A percentile compares a stretch with the other conserved stretches of the same genome.
Evolutionary conservation across 2,888 invertebrate genomes (phyloP).

Genomic region (Caenorhabditis sp.): DNA sequence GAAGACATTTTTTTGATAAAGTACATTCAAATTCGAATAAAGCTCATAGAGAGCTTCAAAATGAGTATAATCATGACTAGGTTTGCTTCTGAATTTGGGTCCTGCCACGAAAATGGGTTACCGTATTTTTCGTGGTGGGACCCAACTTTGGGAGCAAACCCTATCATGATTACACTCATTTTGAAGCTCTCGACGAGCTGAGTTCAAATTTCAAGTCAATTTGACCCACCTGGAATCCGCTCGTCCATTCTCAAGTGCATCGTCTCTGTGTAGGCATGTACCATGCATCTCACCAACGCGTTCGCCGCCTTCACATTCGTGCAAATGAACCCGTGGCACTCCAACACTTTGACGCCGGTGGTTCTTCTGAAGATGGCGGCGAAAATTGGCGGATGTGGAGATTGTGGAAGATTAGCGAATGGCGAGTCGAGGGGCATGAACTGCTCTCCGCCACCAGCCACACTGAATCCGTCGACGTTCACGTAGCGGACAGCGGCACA

Average conservation of each 20-base stretch:
- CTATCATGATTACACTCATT: slow-evolving; percentile 11
- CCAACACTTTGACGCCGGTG: slow-evolving; percentile 95
- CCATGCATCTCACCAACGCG: slow-evolving; percentile 92
- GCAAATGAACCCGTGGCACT: slow-evolving; percentile 99
- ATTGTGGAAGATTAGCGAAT: slow-evolving; percentile 93
- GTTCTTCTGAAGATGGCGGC: slow-evolving; percentile 96
- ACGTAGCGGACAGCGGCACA: slow-evolving; percentile 94
- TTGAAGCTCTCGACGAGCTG: not conserved
- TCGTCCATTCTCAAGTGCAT: slow-evolving; percentile 87
- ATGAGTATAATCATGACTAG: not conserved
- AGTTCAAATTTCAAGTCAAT: not conserved
- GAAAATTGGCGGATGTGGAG: slow-evolving; percentile 95
- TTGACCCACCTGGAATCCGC: slow-evolving; percentile 68
- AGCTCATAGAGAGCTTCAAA: not conserved
- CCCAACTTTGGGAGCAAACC: not conserved
- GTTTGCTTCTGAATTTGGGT: not conserved
- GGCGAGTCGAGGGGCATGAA: slow-evolving; percentile 97
- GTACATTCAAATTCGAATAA: not conserved
- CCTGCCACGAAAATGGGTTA: not conserved
- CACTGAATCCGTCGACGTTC: slow-evolving; percentile 86
- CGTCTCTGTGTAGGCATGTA: slow-evolving; percentile 97
- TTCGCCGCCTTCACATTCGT: slow-evolving; percentile 97
- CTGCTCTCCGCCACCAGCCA: slow-evolving; percentile 84
- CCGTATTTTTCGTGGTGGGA: slow-evolving; percentile 5
- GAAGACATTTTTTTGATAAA: no score